Conservation (phyloP, 2,888 invertebrate species). For the Oscheius myriophilus region DNA sequence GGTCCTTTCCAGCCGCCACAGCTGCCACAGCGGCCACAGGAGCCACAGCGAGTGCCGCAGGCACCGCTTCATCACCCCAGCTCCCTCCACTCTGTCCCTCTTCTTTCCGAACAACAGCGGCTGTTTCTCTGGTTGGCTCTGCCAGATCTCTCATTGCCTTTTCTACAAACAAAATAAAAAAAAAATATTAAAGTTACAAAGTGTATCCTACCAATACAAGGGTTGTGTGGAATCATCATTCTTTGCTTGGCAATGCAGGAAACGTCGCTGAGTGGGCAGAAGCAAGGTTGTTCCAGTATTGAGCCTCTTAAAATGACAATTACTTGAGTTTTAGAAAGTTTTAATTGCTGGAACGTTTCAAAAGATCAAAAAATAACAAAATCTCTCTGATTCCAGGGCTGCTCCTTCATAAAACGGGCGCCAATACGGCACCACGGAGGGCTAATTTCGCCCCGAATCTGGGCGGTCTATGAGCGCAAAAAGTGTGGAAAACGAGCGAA, state of each 20-base stretch:
- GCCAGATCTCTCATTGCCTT: slow-evolving; percentile 29
- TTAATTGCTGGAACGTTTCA: too few species aligned
- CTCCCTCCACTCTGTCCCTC: not conserved
- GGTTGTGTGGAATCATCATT: slow-evolving; percentile 63
- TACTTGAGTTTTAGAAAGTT: too few species aligned
- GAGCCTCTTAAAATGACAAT: slow-evolving; percentile 59
- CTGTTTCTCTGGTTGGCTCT: not conserved
- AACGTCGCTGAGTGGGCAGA: slow-evolving; percentile 57
- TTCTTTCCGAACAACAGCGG: slow-evolving; percentile 5
- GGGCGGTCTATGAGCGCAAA: too few species aligned
- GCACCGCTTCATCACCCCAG: not conserved
- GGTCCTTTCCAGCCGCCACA: not conserved
- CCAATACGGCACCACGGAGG: slow-evolving; percentile 16
- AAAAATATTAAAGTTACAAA: slow-evolving; percentile 37
- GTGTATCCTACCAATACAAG: slow-evolving; percentile 55
- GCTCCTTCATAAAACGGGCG: slow-evolving; percentile 33
- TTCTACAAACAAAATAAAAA: slow-evolving; percentile 13
- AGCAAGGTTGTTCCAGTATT: slow-evolving; percentile 63
- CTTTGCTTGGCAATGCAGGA: slow-evolving; percentile 54
- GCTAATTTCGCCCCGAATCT: not conserved
- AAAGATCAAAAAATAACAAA: too few species aligned
- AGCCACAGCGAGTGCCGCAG: not conserved
- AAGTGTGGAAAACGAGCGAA: slow-evolving; percentile 24
- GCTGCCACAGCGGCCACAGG: not conserved
- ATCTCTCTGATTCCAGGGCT: too few species aligned